phyloP scores from a whole-genome alignment of 2,888 invertebrate genomes.

The Clunio marinus region DNA sequence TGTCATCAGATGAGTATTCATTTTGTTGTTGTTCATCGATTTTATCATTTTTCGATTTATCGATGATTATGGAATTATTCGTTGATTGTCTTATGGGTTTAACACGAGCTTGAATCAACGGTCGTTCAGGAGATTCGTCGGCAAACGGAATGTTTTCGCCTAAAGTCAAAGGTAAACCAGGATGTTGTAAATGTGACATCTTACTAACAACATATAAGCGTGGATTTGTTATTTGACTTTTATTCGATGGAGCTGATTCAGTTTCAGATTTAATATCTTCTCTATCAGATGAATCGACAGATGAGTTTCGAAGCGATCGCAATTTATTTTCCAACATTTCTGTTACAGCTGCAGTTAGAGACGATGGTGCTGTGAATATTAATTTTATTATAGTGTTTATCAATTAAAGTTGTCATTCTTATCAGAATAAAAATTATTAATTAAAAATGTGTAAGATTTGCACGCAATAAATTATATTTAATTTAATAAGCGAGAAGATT shows the following conservation, averaged over 20 bases:
- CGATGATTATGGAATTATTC: neutral
- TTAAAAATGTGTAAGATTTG: no score
- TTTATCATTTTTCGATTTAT: conserved; percentile 8
- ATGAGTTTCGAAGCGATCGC: conserved; percentile 66
- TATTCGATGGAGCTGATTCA: conserved; percentile 42
- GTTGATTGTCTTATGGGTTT: conserved; percentile 39
- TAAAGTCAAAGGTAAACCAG: conserved; percentile 48
- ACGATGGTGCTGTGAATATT: conserved; percentile 79
- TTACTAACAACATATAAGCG: conserved; percentile 38
- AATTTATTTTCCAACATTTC: conserved; percentile 81
- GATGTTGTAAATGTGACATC: conserved; percentile 36
- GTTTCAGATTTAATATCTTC: conserved; percentile 44
- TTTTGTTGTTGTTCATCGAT: conserved; percentile 10
- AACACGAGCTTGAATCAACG: conserved; percentile 39
- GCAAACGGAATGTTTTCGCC: conserved; percentile 66
- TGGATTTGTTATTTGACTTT: conserved; percentile 4
- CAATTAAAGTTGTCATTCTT: no score
- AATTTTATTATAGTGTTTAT: no score
- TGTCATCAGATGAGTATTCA: conserved; percentile 38
- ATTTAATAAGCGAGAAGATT: no score
- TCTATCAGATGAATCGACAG: conserved; percentile 51
- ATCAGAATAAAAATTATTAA: no score
- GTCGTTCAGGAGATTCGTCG: conserved; percentile 61
- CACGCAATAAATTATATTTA: no score
- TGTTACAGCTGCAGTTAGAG: conserved; percentile 75